A percentile compares a stretch with the other conserved stretches of the same genome.
Evolutionary conservation across 2,113 vertebrate species (phyloP).

Genomic region (Nestor notabilis): DNA sequence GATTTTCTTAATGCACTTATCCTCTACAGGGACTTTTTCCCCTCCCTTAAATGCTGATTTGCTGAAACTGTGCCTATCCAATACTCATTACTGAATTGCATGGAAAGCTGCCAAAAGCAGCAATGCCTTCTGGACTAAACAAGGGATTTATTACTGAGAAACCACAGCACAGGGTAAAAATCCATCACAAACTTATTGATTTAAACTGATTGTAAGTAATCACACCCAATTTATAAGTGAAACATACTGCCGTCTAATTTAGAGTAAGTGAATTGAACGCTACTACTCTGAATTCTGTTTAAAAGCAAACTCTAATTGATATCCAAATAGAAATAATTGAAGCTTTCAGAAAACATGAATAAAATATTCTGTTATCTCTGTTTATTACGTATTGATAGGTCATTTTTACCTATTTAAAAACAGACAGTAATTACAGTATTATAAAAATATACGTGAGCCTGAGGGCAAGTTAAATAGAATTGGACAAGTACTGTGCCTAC

Average conservation of each 20-base stretch:
- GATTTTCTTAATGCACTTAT: constrained; percentile 51
- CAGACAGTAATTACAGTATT: constrained; percentile 17
- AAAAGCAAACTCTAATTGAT: constrained; percentile 70
- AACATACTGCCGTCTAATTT: constrained; percentile 71
- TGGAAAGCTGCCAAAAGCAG: constrained; percentile 65
- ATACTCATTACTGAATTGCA: constrained; percentile 52
- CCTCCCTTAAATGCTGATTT: constrained; percentile 35
- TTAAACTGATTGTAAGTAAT: constrained; percentile 72
- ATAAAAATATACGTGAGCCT: not conserved
- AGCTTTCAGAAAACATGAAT: constrained; percentile 42
- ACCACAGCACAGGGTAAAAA: constrained; percentile 60
- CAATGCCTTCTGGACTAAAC: constrained; percentile 51
- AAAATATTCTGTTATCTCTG: not conserved
- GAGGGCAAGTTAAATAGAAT: constrained; percentile 30
- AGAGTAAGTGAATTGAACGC: constrained; percentile 63
- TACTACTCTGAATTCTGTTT: constrained; percentile 48
- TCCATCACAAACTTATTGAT: constrained; percentile 73
- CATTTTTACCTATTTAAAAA: constrained; percentile 47
- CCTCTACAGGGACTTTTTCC: not conserved
- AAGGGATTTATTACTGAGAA: constrained; percentile 64
- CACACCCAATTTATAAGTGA: constrained; percentile 71
- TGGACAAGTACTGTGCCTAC: constrained; percentile 3
- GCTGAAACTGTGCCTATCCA: constrained; percentile 57
- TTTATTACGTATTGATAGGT: constrained; percentile 9
- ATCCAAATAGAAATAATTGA: constrained; percentile 59